These are phyloP conservation scores for Paramormyrops kingsleyae DNA, from an alignment of 2,113 vertebrate species.

Conservation along the genomic window DNA sequence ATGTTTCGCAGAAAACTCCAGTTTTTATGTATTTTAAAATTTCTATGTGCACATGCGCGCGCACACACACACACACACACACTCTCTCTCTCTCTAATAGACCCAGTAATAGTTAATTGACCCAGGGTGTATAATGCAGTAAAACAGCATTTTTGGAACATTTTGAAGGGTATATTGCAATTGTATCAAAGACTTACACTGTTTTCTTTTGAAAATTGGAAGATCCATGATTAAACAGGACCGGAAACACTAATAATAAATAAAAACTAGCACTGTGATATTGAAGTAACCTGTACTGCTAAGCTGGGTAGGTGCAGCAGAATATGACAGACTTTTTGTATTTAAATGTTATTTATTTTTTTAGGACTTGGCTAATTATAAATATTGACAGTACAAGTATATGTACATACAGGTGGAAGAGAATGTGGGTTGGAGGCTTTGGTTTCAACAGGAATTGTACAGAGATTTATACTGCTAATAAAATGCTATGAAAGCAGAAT, in stretches of 20 bases:
- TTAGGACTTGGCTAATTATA: conserved; percentile 61
- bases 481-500: conserved; percentile 45
- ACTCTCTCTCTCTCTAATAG: not conserved
- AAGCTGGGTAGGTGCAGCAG: conserved; percentile 15
- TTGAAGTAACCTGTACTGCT: conserved; percentile 30
- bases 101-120: not conserved
- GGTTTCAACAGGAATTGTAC: conserved; percentile 56
- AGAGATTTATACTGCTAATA: conserved; percentile 71
- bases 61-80: not conserved
- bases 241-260: conserved; percentile 32
- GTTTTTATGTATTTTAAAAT: not conserved
- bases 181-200: conserved; percentile 32
- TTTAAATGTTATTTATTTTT: conserved; percentile 90
- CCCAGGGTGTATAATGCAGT: not conserved
- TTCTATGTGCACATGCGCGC: not conserved
- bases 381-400: conserved; percentile 48
- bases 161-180: not conserved
- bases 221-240: conserved; percentile 47
- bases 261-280: conserved; percentile 48
- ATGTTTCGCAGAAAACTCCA: not conserved
- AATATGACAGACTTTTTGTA: conserved; percentile 68
- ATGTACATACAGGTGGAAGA: conserved; percentile 37
- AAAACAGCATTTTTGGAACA: not conserved
- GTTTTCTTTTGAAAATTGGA: conserved; percentile 50
- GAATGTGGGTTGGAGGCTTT: conserved; percentile 58